phyloP scores from a whole-genome alignment of 2,888 invertebrate genomes.

The Saturnia japonica region DNA sequence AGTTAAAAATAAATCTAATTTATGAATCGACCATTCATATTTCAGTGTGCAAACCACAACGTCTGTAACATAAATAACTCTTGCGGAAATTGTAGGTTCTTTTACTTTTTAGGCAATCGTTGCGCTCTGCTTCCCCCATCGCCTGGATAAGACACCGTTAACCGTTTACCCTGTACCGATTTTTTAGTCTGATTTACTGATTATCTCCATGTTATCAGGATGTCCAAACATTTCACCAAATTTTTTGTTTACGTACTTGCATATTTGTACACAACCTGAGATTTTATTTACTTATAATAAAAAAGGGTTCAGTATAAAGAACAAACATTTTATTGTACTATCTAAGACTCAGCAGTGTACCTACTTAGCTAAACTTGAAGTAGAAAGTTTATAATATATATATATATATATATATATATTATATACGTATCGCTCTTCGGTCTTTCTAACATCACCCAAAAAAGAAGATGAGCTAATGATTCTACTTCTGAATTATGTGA shows the following conservation, averaged over 20 bases:
- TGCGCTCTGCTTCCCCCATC: constrained; percentile 10
- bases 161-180: not conserved
- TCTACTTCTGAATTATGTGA: too few species aligned
- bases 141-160: constrained; percentile 12
- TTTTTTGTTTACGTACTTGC: not conserved
- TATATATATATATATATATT: too few species aligned
- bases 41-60: constrained; percentile 3
- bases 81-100: constrained; percentile 12
- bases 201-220: not conserved
- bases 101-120: constrained; percentile 14
- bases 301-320: too few species aligned
- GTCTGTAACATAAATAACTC: constrained; percentile 7
- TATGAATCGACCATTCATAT: not conserved
- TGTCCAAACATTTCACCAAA: not conserved
- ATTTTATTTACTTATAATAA: too few species aligned
- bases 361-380: not conserved
- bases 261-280: too few species aligned
- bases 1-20: not conserved
- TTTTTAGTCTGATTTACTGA: not conserved
- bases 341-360: not conserved
- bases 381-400: too few species aligned
- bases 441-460: too few species aligned
- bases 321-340: not conserved
- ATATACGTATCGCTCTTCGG: too few species aligned
- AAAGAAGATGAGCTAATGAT: too few species aligned